phyloP scores from a whole-genome alignment of 2,113 vertebrate genomes.

The Seriola quinqueradiata region DNA sequence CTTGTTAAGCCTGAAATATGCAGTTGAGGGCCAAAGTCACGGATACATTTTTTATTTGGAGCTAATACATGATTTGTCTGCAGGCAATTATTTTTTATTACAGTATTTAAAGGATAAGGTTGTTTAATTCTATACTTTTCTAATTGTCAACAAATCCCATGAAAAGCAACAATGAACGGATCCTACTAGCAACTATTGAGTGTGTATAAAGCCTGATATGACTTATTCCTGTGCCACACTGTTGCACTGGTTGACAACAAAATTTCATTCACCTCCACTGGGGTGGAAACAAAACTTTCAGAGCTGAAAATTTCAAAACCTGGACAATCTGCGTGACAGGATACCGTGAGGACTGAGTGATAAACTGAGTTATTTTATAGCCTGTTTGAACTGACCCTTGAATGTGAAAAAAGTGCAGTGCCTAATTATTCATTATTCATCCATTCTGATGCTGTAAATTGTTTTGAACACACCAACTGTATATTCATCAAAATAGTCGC shows the following conservation, averaged over 20 bases:
- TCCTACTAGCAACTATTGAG: neutral
- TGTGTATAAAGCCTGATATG: neutral
- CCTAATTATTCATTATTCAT: neutral
- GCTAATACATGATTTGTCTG: neutral
- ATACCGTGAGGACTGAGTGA: neutral
- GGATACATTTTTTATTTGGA: neutral
- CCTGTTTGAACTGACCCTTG: neutral
- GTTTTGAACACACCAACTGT: neutral
- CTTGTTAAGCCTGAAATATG: neutral
- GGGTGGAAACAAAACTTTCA: too few species aligned
- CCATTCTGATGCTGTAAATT: neutral
- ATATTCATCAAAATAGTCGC: neutral
- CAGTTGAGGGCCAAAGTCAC: neutral
- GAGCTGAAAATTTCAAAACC: too few species aligned
- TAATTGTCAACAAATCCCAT: neutral
- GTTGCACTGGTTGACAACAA: neutral
- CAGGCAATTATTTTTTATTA: neutral
- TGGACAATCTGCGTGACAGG: neutral
- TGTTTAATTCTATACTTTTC: neutral
- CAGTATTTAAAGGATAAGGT: neutral
- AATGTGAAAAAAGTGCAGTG: neutral
- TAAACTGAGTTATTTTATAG: neutral
- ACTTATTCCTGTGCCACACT: neutral
- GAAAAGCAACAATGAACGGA: neutral
- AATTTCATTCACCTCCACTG: neutral